A percentile compares a stretch with the other conserved stretches of the same genome.
Evolutionary conservation across 2,113 vertebrate genomes (phyloP).

Genomic region (Paedocypris sp.): DNA sequence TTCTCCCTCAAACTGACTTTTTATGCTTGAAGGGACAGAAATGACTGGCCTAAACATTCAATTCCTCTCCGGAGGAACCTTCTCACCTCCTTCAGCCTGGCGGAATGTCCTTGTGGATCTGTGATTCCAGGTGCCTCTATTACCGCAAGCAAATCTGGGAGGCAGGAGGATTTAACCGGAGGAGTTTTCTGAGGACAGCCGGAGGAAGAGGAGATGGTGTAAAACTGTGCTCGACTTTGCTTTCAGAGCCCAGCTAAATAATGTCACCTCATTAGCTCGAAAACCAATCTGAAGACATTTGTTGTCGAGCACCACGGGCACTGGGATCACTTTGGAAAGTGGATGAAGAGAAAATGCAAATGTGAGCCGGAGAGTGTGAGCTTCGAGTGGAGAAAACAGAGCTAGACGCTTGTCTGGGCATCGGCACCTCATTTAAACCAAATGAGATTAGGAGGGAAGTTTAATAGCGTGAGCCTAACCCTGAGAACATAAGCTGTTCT

Average conservation of each 20-base stretch:
- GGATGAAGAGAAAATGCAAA: not conserved
- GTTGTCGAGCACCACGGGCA: slow-evolving; percentile 15
- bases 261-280: slow-evolving; percentile 14
- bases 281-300: slow-evolving; percentile 13
- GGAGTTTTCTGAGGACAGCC: not conserved
- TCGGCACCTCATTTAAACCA: not conserved
- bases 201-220: not conserved
- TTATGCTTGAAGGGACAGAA: not conserved
- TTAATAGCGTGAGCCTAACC: slow-evolving; percentile 13
- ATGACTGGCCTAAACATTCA: not conserved
- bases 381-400: not conserved
- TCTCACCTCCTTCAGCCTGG: not conserved
- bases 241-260: slow-evolving; percentile 6
- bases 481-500: slow-evolving; percentile 23
- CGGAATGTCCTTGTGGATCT: not conserved
- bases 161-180: not conserved
- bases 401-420: not conserved
- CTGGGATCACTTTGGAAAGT: slow-evolving; percentile 14
- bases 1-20: too few species aligned
- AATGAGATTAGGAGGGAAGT: slow-evolving; percentile 19
- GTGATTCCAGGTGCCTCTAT: not conserved
- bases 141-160: not conserved
- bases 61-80: not conserved
- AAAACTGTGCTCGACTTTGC: slow-evolving; percentile 4
- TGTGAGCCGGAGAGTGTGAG: not conserved